A percentile compares a stretch with the other conserved stretches of the same genome.
Conservation (phyloP, 2,797 vertebrate species). For the Falco peregrinus region DNA sequence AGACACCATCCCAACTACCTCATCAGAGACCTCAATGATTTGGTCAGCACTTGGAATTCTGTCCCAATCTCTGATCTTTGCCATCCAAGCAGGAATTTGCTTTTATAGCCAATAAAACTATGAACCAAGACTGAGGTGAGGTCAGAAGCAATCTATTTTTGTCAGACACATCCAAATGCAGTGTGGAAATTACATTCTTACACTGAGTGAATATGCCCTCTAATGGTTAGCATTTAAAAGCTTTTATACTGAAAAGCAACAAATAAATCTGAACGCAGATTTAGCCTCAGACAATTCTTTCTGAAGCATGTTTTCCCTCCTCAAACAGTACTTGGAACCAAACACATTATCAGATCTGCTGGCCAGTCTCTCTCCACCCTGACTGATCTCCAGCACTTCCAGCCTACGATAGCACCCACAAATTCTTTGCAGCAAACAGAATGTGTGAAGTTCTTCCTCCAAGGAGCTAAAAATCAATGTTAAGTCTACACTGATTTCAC, state of each 20-base stretch:
- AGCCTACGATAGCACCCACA: neutral
- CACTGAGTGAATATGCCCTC: neutral
- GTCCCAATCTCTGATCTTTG: neutral
- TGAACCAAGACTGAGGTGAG: neutral
- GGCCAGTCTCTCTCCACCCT: neutral
- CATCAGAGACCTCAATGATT: neutral
- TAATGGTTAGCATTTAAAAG: neutral
- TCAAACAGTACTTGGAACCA: neutral
- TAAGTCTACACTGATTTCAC: neutral
- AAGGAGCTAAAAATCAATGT: conserved; percentile 13
- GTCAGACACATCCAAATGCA: neutral
- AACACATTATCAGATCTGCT: neutral
- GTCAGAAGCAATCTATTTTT: conserved; percentile 17
- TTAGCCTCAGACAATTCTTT: neutral
- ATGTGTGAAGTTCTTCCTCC: neutral
- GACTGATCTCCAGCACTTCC: neutral
- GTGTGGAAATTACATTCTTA: neutral
- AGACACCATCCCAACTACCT: neutral
- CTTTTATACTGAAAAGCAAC: neutral
- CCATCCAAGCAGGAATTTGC: neutral
- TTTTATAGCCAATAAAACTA: conserved; percentile 21
- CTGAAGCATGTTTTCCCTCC: neutral
- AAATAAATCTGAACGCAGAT: neutral
- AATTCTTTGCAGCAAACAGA: neutral
- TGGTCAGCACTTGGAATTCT: neutral